Evolutionary conservation across 2,888 invertebrate species (phyloP).

Genomic region (Agapostemon virescens): DNA sequence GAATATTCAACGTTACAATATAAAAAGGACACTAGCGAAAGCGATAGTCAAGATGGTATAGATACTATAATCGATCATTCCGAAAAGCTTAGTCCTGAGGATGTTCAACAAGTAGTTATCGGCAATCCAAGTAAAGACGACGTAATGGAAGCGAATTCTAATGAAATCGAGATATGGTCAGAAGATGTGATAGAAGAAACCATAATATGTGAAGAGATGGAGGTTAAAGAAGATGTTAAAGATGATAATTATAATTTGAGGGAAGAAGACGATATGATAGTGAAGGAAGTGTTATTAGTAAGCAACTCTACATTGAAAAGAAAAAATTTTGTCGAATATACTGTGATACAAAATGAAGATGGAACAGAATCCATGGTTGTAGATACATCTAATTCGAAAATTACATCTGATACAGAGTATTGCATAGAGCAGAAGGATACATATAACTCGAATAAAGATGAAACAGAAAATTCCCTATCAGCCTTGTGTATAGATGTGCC

Average conservation of each 20-base stretch:
- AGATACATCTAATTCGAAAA: slow-evolving; percentile 57
- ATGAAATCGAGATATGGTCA: slow-evolving; percentile 69
- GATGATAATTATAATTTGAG: slow-evolving; percentile 59
- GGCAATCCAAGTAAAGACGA: slow-evolving; percentile 60
- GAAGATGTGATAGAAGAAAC: slow-evolving; percentile 79
- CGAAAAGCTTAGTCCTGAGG: slow-evolving; percentile 66
- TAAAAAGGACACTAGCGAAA: slow-evolving; percentile 67
- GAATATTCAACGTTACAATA: slow-evolving; percentile 46
- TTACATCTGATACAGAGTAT: slow-evolving; percentile 37
- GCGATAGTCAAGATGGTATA: slow-evolving; percentile 71
- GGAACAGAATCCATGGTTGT: slow-evolving; percentile 70
- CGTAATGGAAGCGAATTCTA: slow-evolving; percentile 49
- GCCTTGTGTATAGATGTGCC: slow-evolving; percentile 39
- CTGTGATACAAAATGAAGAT: slow-evolving; percentile 73
- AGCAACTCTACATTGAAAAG: slow-evolving; percentile 65
- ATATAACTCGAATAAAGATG: slow-evolving; percentile 61
- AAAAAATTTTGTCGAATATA: slow-evolving; percentile 72
- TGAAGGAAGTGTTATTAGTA: slow-evolving; percentile 72
- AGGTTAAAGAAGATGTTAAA: slow-evolving; percentile 70
- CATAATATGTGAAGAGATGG: slow-evolving; percentile 79
- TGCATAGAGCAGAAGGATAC: slow-evolving; percentile 61
- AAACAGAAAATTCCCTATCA: slow-evolving; percentile 55
- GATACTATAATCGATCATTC: slow-evolving; percentile 58
- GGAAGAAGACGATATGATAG: slow-evolving; percentile 66
- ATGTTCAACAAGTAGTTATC: slow-evolving; percentile 68